These are phyloP conservation scores for Leptinotarsa lineolata DNA, from an alignment of 1,140 invertebrate genomes.

Conservation along the genomic window DNA sequence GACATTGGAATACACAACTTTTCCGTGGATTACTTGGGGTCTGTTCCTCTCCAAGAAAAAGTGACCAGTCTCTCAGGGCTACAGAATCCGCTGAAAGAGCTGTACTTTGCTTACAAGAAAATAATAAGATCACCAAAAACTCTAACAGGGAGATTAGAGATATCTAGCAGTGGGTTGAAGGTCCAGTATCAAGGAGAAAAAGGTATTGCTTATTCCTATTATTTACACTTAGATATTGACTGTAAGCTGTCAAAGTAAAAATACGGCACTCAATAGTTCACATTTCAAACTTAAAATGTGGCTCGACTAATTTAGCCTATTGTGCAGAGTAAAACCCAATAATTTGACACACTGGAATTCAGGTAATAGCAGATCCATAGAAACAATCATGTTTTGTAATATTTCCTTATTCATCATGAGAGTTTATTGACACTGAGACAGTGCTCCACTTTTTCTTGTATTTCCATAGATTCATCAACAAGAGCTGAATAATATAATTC, in stretches of 20 bases:
- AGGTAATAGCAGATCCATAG: too few species aligned
- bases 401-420: too few species aligned
- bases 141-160: conserved; percentile 67
- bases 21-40: conserved; percentile 81
- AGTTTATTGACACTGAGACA: too few species aligned
- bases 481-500: too few species aligned
- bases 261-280: too few species aligned
- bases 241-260: neutral
- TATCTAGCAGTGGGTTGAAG: conserved; percentile 70
- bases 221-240: neutral
- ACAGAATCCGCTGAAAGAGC: conserved; percentile 76
- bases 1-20: conserved; percentile 62
- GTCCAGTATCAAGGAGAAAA: conserved; percentile 65
- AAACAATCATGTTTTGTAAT: too few species aligned
- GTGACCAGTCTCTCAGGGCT: conserved; percentile 81
- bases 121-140: conserved; percentile 56
- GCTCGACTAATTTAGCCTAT: too few species aligned
- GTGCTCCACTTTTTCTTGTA: too few species aligned
- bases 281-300: neutral
- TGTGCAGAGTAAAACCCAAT: too few species aligned
- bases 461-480: too few species aligned
- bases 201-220: conserved; percentile 47
- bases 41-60: conserved; percentile 73
- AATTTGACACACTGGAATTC: too few species aligned
- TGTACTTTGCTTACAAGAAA: conserved; percentile 73